Evolutionary conservation across 2,113 vertebrate genomes (phyloP).

Genomic region (Haliaeetus leucogaster): DNA sequence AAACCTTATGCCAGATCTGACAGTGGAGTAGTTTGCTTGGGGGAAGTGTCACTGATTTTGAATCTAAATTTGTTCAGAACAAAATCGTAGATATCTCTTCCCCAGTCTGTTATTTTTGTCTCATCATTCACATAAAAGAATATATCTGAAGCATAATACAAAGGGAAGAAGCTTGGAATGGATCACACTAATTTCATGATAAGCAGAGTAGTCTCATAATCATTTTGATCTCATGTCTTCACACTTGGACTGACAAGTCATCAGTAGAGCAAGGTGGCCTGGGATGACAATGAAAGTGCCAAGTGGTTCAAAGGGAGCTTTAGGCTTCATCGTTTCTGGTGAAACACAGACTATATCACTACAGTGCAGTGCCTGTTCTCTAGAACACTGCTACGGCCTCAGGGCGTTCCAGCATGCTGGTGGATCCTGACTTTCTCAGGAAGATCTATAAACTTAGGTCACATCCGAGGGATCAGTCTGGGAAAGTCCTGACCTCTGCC

Average conservation of each 20-base stretch:
- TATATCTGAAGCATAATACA: not conserved
- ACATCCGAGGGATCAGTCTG: not conserved
- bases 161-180: not conserved
- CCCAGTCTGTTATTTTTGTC: not conserved
- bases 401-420: not conserved
- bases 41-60: not conserved
- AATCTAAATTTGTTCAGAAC: not conserved
- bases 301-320: not conserved
- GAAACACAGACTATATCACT: not conserved
- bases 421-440: not conserved
- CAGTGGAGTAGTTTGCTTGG: not conserved
- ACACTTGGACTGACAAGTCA: not conserved
- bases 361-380: not conserved
- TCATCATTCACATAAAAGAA: not conserved
- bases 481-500: not conserved
- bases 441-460: not conserved
- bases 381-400: not conserved
- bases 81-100: not conserved
- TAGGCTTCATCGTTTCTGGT: not conserved
- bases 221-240: not conserved
- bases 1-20: not conserved
- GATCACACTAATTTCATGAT: not conserved
- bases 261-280: not conserved
- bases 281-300: not conserved
- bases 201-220: not conserved